phyloP scores from a whole-genome alignment of 2,113 vertebrate species.

The Pao palembangensis region DNA sequence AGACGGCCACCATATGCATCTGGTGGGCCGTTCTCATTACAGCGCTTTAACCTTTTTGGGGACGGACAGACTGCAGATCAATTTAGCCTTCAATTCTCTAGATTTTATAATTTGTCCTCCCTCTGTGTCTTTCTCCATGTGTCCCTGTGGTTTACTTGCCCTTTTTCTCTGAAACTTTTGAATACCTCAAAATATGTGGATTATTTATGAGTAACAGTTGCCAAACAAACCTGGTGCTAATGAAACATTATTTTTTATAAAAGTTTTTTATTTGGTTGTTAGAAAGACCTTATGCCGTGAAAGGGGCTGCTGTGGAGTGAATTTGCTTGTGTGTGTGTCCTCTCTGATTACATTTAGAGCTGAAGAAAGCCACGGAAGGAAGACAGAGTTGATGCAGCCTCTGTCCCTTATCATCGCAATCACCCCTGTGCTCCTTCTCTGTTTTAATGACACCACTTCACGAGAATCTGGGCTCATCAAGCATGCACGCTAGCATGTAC shows the following conservation, averaged over 20 bases:
- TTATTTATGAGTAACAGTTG: slow-evolving; percentile 1
- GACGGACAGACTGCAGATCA: slow-evolving; percentile 53
- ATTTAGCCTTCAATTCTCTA: slow-evolving; percentile 56
- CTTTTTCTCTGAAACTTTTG: not conserved
- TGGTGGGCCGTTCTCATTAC: slow-evolving; percentile 57
- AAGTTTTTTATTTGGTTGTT: not conserved
- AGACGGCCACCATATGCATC: slow-evolving; percentile 44
- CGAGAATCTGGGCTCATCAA: slow-evolving; percentile 73
- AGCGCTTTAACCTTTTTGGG: slow-evolving; percentile 45
- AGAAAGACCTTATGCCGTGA: slow-evolving; percentile 9
- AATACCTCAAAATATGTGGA: not conserved
- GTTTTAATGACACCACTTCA: slow-evolving; percentile 77
- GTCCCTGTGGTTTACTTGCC: not conserved
- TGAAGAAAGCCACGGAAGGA: slow-evolving; percentile 55
- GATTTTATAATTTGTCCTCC: slow-evolving; percentile 44
- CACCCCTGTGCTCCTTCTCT: slow-evolving; percentile 68
- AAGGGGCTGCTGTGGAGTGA: slow-evolving; percentile 10
- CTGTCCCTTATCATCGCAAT: slow-evolving; percentile 73
- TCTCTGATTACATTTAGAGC: slow-evolving; percentile 67
- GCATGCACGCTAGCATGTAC: slow-evolving; percentile 1
- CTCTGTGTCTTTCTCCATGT: slow-evolving; percentile 4
- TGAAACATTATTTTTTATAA: not conserved
- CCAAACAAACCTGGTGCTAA: not conserved
- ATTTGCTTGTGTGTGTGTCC: slow-evolving; percentile 18
- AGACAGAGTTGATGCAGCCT: slow-evolving; percentile 58